Base-by-base conservation (phyloP, 1,140 invertebrate genomes). In the Pentalonia nigronervosa region DNA sequence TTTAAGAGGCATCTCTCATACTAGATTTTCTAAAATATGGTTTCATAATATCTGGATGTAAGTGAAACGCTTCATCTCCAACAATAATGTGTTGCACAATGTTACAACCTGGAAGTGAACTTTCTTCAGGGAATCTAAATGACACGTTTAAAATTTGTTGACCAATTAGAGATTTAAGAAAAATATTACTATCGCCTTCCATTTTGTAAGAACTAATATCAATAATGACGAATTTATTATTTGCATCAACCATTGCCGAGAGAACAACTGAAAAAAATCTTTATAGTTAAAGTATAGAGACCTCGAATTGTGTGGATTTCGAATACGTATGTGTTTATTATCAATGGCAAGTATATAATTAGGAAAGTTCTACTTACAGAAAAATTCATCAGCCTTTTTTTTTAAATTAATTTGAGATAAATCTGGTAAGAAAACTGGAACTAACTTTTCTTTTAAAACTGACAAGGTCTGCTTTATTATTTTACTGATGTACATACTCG, bases 401-500 rank as follows among this genome's bases (percentile, higher is more conserved):
- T 76, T 36, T 11, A 83, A 41, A 83, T 83, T 17, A 83, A 83
- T 83, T 83, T 83, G 34, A 83, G 34, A 83, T 36, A 34, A 83
- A 83, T 83, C 34, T 34, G 76, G 76, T 83, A 83, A 83, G 76
- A 83, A 83, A 83, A 83, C 76, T 83, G 76, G 76, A 83, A 41
- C 34, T 36, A 83, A 83, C 76, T 17, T 83, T 83, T 20, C 34
- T 83, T 83, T 83, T 83, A 83, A 83, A 83, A 83, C 36, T 83
- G 76, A 83, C 76, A 41, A 83, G 76, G 76, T 83, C 34, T 83
- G 76, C 76, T 83, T 83, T 41, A 83, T 83, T 83, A 83, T 83
- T 83, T 4, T 36, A 83, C 76, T 83, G 76, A 41, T 83, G 76
- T 76, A 34, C 67, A 81, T 84, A 84, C 21, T 84, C 81, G 81